Conservation (phyloP, 2,797 vertebrate species). For the Tenualosa ilisha region DNA sequence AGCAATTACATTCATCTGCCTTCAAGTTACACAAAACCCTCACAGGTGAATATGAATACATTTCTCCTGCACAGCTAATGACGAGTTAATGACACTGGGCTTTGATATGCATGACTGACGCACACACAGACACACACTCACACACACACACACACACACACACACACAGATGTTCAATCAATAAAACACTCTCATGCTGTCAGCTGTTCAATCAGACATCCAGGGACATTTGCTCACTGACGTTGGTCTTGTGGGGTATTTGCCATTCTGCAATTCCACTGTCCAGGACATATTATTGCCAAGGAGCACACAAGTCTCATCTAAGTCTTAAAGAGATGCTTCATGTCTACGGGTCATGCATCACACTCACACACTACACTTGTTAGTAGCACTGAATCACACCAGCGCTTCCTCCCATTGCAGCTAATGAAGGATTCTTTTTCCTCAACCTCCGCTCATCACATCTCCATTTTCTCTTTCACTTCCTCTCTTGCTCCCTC, state of each 20-base stretch:
- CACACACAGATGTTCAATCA: not conserved
- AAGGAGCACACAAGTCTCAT: not conserved
- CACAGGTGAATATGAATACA: not conserved
- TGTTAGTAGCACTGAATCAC: not conserved
- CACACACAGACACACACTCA: not conserved
- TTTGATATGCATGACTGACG: not conserved
- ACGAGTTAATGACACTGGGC: not conserved
- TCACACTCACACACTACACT: not conserved
- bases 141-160: not conserved
- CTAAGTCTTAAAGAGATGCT: not conserved
- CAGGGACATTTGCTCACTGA: not conserved
- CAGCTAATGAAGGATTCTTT: not conserved
- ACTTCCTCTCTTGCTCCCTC: not conserved
- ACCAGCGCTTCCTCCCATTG: not conserved
- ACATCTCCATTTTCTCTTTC: not conserved
- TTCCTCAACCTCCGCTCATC: not conserved
- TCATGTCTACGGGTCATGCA: not conserved
- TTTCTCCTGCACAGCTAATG: not conserved
- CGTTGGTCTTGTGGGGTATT: not conserved
- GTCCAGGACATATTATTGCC: not conserved
- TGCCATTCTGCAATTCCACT: not conserved
- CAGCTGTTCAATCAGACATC: not conserved
- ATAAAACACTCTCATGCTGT: conserved; percentile 6
- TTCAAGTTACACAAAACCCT: not conserved
- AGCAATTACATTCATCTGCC: not conserved